Conservation (phyloP, 1,140 invertebrate genomes). For the Plodia interpunctella region DNA sequence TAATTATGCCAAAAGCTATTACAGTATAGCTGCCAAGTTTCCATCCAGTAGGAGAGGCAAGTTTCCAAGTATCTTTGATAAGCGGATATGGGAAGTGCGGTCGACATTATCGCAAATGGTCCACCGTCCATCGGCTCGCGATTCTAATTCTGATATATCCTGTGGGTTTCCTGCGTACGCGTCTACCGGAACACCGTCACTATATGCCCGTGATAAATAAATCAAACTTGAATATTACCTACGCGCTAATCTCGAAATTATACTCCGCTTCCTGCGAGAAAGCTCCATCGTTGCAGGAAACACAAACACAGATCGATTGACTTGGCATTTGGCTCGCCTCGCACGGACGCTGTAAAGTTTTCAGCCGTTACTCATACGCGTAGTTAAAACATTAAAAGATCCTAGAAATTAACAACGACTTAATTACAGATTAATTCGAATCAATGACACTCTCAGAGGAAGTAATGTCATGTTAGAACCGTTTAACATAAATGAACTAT, state of each 20-base stretch:
- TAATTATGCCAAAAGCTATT: neutral
- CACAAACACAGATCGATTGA: slow-evolving; percentile 12
- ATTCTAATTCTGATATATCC: slow-evolving; percentile 55
- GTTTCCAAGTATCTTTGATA: slow-evolving; percentile 25
- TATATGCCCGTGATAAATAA: slow-evolving; percentile 33
- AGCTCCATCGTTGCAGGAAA: slow-evolving; percentile 13
- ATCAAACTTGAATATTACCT: slow-evolving; percentile 17
- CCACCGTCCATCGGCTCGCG: slow-evolving; percentile 40
- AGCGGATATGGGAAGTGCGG: slow-evolving; percentile 48
- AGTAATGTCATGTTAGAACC: neutral
- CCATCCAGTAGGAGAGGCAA: neutral
- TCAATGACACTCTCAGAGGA: neutral
- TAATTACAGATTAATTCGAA: neutral
- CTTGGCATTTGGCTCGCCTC: neutral
- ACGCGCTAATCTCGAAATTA: slow-evolving; percentile 9
- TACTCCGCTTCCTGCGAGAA: slow-evolving; percentile 8
- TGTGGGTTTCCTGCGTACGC: slow-evolving; percentile 42
- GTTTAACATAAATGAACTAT: slow-evolving; percentile 7
- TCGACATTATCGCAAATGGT: slow-evolving; percentile 40
- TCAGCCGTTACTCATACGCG: neutral
- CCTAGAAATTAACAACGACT: neutral
- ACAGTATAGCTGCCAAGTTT: slow-evolving; percentile 14
- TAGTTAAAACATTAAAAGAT: neutral
- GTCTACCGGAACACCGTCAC: slow-evolving; percentile 31
- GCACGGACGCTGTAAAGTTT: neutral